These are phyloP conservation scores for Neolamprologus fasciatus DNA, from an alignment of 2,113 vertebrate species.

Conservation along the genomic window DNA sequence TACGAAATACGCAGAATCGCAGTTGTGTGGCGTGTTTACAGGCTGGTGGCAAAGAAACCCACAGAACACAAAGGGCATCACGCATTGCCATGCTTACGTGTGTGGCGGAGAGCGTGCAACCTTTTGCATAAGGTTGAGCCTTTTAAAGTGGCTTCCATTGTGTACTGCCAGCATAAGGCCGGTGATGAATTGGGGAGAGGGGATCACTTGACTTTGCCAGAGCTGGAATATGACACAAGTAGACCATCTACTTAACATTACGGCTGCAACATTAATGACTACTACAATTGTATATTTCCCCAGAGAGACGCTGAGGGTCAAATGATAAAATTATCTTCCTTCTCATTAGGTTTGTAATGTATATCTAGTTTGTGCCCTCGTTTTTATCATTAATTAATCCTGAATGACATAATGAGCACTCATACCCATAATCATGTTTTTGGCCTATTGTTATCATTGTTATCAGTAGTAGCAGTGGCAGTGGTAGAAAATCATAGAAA, in stretches of 20 bases:
- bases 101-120: not conserved
- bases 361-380: conserved; percentile 56
- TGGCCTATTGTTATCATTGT: not conserved
- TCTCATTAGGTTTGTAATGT: conserved; percentile 59
- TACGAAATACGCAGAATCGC: not conserved
- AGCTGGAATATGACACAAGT: conserved; percentile 65
- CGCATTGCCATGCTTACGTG: not conserved
- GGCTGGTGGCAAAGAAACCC: not conserved
- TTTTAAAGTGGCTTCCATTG: conserved; percentile 15
- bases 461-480: not conserved
- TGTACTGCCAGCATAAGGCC: not conserved
- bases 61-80: not conserved
- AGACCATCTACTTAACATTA: conserved; percentile 70
- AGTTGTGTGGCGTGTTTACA: not conserved
- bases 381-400: conserved; percentile 66
- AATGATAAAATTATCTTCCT: conserved; percentile 61
- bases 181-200: conserved; percentile 55
- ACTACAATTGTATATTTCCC: conserved; percentile 54
- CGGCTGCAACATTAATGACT: conserved; percentile 65
- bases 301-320: conserved; percentile 53
- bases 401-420: conserved; percentile 58
- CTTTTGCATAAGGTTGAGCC: conserved; percentile 32
- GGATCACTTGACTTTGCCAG: conserved; percentile 65
- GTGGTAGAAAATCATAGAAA: not conserved
- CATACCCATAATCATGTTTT: not conserved